Evolutionary conservation across 2,888 invertebrate species (phyloP), one percentile per base, ranked within the genome.

Genomic region (Hirtodrosophila duncani): DNA sequence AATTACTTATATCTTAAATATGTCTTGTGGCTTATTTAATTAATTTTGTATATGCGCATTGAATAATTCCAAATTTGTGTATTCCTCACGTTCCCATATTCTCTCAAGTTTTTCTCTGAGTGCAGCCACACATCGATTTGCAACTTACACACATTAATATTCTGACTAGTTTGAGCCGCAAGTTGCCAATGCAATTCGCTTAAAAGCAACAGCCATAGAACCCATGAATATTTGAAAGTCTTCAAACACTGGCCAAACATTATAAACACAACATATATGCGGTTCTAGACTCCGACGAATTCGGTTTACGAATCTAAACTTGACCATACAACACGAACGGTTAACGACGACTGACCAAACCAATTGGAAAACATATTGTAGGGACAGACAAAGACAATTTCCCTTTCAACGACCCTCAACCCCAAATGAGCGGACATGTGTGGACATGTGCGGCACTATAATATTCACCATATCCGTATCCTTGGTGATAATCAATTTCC

Each of bases 61-160:
- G n/a, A n/a, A n/a, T n/a, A n/a, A n/a, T n/a, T n/a, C n/a, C n/a
- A n/a, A n/a, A n/a, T n/a, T n/a, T n/a, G n/a, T n/a, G n/a, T n/a
- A n/a, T n/a, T n/a, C n/a, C n/a, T n/a, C n/a, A n/a, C n/a, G n/a
- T n/a, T 17, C 6, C 4, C 6, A 1, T 13, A 7, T 3, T 8
- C 5, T 9, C 1, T 9, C 7, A 16, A 8, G 8, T 3, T 13
- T 4, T 1, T 3, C 11, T 11, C 2, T 10, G 6, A 37, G 6
- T 3, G 26, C 10, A 17, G n/a, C n/a, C n/a, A n/a, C n/a, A n/a
- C n/a, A 51, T 72, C 53, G 39, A 49, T 48, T 62, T 4, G 13
- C 1, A 17, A 75, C 92, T 91, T 89, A 92, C 92, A 88, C 77
- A 92, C 91, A 83, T 92, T 92, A 55, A 92, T 91, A 83, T 91